Evolutionary conservation across 2,797 vertebrate species (phyloP), one percentile per base, ranked within the genome.

Genomic region (Galago senegalensis): DNA sequence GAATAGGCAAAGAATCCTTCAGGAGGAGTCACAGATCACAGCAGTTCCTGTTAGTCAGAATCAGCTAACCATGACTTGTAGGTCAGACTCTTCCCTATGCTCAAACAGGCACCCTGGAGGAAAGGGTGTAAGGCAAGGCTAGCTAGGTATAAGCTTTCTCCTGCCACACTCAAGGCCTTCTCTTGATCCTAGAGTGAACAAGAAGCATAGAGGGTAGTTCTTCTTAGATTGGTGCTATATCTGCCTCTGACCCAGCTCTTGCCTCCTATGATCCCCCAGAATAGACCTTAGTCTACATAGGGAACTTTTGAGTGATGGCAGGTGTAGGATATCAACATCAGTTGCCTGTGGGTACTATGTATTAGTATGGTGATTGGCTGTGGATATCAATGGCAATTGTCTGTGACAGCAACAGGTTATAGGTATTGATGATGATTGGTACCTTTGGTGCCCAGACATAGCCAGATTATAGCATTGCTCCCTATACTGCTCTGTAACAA

Each of bases 1-100:
- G 27, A 82, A 53, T 60, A 92, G 31, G 58, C 76, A 93, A 83
- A 90, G 25, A 87, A 73, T 92, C 77, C 40, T 93, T 96, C n/a
- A 85, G 56, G 34, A 81, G 14, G 58, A 95, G 20, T 46, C 37
- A 31, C n/a, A 67, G 61, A 29, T 93, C 37, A 89, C 77, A 40
- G 14, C n/a, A 82, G 93, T 70, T 60, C 37, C 60, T 93, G 20
- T 31, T 70, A 85, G 20, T 93, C 67, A 91, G 77, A 14, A 85
- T 76, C 43, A 70, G 53, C 21, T 96, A 91, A 43, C 7, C 1
- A 37, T 65, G 53, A n/a, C 61, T 63, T 93, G 16, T 61, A 79
- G 27, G 18, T 70, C 34, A 87, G 53, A 60, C 13, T 84, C 21
- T 17, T 83, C 60, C 31, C 46, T 10, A 63, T 43, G 29, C 72